Evolutionary conservation across 1,140 invertebrate genomes (phyloP), one percentile per base, ranked within the genome.

Genomic region (Phenacoccus solenopsis): DNA sequence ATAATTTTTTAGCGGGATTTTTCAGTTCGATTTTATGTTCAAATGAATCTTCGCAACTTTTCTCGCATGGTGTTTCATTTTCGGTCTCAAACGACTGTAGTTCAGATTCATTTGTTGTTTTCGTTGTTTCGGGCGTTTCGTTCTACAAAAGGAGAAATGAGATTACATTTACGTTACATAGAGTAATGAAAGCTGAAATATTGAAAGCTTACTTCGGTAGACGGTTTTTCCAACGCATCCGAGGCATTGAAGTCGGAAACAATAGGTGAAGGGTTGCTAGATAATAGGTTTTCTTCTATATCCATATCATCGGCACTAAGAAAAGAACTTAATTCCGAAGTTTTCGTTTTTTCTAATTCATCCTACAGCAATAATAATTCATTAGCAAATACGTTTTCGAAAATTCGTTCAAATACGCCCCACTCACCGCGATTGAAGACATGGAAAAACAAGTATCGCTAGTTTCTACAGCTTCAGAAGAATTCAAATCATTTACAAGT

Each of bases 1-100:
- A 64, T 64, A 64, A 64, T 64, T 64, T 64, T 22, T 64, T 64
- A 9, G 25, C 25, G 4, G 59, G 59, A 25, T 64, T 64, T 27
- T 64, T 64, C 2, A 64, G 2, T 24, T 25, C 21, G 21, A 27
- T 4, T 24, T 25, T 3, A 64, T 13, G 20, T 3, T 7, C 16
- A 16, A 64, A 24, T 64, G 59, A 64, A 4, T 64, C 59, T 10
- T 25, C 22, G 16, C 4, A 10, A 38, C n/a, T 38, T 38, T n/a
- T 38, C 32, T 10, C 9, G 32, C n/a, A 10, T 10, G n/a, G 9
- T 38, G n/a, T 9, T 38, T 38, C 32, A 38, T n/a, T 38, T 59
- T 59, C 56, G 56, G 7, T 7, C 20, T 20, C 56, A 16, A 59
- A 7, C 7, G 21, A n/a, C 20, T 59, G 7, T 20, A 13, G 30